A percentile compares a stretch with the other conserved stretches of the same genome.
These are phyloP conservation scores for Spodoptera litura DNA, from an alignment of 1,140 invertebrate species.

Conservation along the genomic window DNA sequence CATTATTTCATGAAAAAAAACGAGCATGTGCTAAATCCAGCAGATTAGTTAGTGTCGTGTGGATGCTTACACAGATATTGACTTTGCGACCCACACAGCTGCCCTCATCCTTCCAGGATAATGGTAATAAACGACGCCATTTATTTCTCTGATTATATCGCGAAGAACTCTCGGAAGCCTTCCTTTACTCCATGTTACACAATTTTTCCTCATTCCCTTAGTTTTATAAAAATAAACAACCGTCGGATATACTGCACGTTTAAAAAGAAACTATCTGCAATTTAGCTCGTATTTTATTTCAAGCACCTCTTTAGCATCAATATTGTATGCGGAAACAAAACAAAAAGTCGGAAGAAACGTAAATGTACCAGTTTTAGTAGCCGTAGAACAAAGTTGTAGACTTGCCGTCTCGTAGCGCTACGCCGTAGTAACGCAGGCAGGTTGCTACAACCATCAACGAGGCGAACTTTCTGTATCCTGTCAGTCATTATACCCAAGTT, in stretches of 20 bases:
- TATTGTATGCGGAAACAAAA: not conserved
- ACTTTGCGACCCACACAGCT: slow-evolving; percentile 5
- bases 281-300: no score
- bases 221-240: not conserved
- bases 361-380: not conserved
- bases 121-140: slow-evolving; percentile 42
- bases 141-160: slow-evolving; percentile 42
- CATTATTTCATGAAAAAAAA: no score
- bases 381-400: not conserved
- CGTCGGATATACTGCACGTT: not conserved
- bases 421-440: slow-evolving; percentile 24
- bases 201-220: slow-evolving; percentile 32
- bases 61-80: slow-evolving; percentile 23
- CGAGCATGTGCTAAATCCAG: not conserved
- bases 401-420: slow-evolving; percentile 30
- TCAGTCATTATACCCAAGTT: slow-evolving; percentile 59
- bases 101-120: slow-evolving; percentile 23
- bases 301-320: not conserved
- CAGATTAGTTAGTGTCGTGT: slow-evolving; percentile 19
- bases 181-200: not conserved
- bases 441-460: slow-evolving; percentile 36
- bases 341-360: not conserved
- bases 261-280: not conserved
- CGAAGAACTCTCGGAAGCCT: not conserved
- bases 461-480: slow-evolving; percentile 53